Base-by-base conservation (phyloP, 2,797 vertebrate species). In the Eupleurogrammus muticus region DNA sequence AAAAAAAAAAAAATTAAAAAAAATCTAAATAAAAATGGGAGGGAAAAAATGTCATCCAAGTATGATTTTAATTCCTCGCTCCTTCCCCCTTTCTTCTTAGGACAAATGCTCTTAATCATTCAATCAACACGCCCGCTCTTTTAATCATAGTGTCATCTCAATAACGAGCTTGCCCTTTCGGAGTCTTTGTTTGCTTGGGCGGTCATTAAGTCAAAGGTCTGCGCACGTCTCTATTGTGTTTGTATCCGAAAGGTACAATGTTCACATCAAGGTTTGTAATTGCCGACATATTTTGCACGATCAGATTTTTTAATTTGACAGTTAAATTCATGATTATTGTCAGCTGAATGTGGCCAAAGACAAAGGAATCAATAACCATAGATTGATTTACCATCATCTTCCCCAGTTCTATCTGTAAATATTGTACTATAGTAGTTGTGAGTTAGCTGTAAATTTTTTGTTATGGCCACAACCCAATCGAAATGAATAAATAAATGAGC, bases 101-200 rank as follows among this genome's bases (percentile, higher is more conserved):
- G 73, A 90, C 83, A 86, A 92, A 90, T 86, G 87, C 68, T 88
- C 84, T 21, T 78, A 71, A 89, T 87, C 60, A 79, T 90, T 91
- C 89, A 90, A 93, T 93, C 89, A 91, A 88, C 75, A 65, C 42
- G 77, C 87, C 81, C 28, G 70, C 85, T 89, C 75, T 56, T 81
- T 79, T 80, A 84, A 87, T 90, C 83, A 87, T 75, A 85, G 54
- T 53, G 82, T 79, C 87, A 84, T 81, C 87, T 88, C 55, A 56
- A 66, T 90, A 90, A 93, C 77, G 75, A 92, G 87, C 73, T 62
- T 85, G 80, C 68, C 66, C 87, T 90, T 92, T 93, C 75, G 81
- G 79, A 89, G 85, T 82, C 81, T 89, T 79, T 90, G 89, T 90
- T 83, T 87, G 83, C 82, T 80, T 38, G 70, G 36, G 23, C 19